phyloP scores from a whole-genome alignment of 2,888 invertebrate genomes.

The Pinctada fucata region DNA sequence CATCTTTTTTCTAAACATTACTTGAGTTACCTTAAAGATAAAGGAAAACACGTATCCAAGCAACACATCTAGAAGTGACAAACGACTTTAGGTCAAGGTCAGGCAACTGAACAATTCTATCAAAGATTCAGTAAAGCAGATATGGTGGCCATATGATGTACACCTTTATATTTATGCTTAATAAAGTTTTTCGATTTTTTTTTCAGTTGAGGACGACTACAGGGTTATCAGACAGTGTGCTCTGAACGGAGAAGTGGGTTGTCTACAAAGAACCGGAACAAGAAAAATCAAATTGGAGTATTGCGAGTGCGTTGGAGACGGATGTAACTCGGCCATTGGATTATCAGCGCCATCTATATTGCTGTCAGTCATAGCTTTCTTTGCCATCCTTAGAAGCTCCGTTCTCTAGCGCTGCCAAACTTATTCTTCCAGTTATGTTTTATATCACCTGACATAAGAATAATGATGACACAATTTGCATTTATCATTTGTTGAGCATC shows the following conservation, averaged over 20 bases:
- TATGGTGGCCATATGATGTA: too few species aligned
- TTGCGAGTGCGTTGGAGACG: constrained; percentile 28
- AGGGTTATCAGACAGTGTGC: constrained; percentile 27
- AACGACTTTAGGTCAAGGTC: too few species aligned
- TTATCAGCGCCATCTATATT: background rate
- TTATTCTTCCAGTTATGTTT: too few species aligned
- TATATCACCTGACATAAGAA: too few species aligned
- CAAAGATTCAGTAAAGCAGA: background rate
- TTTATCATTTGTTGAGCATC: too few species aligned
- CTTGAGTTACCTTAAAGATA: too few species aligned
- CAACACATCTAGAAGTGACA: too few species aligned
- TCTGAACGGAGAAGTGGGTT: constrained; percentile 4
- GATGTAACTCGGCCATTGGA: constrained; percentile 28
- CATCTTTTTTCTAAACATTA: too few species aligned
- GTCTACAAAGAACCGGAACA: constrained; percentile 29
- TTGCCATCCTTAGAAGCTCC: background rate
- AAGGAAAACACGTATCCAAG: too few species aligned
- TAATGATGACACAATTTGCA: too few species aligned
- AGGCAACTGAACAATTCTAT: background rate
- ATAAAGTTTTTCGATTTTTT: background rate
- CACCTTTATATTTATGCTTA: too few species aligned
- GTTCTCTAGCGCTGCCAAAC: too few species aligned
- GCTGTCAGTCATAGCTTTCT: background rate
- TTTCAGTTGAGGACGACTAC: constrained; percentile 19
- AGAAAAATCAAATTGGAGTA: constrained; percentile 37